Conservation (phyloP, 1,140 invertebrate species). For the Nomia melanderi region DNA sequence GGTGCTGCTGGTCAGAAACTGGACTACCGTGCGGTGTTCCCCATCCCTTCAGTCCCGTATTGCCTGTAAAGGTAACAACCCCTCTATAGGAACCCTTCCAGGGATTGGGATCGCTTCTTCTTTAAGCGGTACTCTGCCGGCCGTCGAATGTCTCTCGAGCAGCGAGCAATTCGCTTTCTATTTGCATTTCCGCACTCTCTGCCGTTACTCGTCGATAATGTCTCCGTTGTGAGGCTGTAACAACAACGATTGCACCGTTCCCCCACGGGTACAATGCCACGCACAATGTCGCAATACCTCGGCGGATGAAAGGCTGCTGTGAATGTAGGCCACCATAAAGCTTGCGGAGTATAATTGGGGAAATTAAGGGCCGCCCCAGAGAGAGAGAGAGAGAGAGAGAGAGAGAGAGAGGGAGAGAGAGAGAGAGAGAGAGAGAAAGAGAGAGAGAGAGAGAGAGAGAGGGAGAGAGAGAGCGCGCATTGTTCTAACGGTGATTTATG, state of each 20-base stretch:
- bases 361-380: background rate
- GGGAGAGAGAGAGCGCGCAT: background rate
- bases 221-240: slow-evolving; percentile 11
- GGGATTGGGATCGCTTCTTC: slow-evolving; percentile 25
- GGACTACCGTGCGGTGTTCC: slow-evolving; percentile 57
- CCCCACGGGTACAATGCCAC: background rate
- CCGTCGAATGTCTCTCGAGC: background rate
- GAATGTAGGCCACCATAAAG: slow-evolving; percentile 23
- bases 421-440: too few relatives aligned
- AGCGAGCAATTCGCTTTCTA: slow-evolving; percentile 8
- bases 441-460: too few relatives aligned
- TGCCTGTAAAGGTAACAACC: slow-evolving; percentile 48
- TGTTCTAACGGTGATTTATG: background rate
- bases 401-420: too few relatives aligned
- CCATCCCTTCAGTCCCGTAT: slow-evolving; percentile 17
- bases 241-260: slow-evolving; percentile 5
- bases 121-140: slow-evolving; percentile 7
- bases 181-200: background rate
- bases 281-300: background rate
- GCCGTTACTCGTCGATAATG: slow-evolving; percentile 14
- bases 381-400: too few relatives aligned
- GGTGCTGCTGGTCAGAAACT: slow-evolving; percentile 48
- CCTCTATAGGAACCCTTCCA: slow-evolving; percentile 18
- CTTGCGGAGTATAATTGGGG: background rate
- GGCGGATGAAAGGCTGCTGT: background rate